A percentile compares a stretch with the other conserved stretches of the same genome.
These are phyloP conservation scores for Cyanoderma ruficeps DNA, from an alignment of 2,113 vertebrate species.

Conservation along the genomic window DNA sequence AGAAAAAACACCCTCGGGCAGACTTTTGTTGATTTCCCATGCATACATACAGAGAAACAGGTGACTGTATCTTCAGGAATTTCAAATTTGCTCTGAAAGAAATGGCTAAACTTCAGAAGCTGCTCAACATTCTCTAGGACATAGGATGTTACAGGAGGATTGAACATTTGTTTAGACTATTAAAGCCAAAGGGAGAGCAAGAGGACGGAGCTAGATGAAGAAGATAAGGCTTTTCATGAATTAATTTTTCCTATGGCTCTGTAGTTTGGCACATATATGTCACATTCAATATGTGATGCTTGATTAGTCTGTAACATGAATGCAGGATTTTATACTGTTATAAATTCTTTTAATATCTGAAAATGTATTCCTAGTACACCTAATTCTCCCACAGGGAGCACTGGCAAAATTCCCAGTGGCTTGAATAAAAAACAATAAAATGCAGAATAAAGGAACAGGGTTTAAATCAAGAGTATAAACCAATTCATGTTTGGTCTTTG, in stretches of 20 bases:
- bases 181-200: background rate
- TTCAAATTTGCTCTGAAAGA: background rate
- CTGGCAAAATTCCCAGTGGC: background rate
- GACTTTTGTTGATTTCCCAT: background rate
- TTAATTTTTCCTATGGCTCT: background rate
- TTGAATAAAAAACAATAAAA: background rate
- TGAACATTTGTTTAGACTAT: background rate
- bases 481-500: slow-evolving; percentile 8
- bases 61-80: background rate
- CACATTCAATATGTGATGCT: background rate
- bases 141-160: background rate
- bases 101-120: background rate
- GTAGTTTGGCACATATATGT: background rate
- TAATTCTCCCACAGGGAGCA: background rate
- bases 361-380: background rate
- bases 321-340: background rate
- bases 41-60: background rate
- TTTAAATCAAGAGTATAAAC: slow-evolving; percentile 27
- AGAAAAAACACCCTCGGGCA: background rate
- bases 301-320: background rate
- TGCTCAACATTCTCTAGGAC: background rate
- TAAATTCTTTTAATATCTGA: slow-evolving; percentile 2
- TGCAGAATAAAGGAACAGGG: background rate
- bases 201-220: background rate
- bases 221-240: background rate